Percentiles rank a stretch among this genome's conserved stretches.
These are phyloP conservation scores for Smutsia gigantea DNA, from an alignment of 2,797 vertebrate genomes.

Conservation along the genomic window DNA sequence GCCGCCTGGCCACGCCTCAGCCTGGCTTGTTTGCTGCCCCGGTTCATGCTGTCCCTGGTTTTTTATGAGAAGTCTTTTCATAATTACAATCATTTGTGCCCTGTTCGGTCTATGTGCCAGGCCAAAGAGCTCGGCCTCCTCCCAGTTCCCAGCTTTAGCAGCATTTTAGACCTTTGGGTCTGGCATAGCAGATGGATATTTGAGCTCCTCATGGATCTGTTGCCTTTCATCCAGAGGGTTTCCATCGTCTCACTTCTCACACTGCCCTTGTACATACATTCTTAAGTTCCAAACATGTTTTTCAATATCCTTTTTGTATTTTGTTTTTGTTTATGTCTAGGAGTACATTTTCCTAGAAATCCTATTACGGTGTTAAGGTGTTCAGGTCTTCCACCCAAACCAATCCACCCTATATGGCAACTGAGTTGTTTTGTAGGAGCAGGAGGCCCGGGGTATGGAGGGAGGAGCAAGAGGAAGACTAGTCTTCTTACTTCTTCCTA, in stretches of 20 bases:
- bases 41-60: neutral
- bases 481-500: neutral
- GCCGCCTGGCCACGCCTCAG: neutral
- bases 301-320: neutral
- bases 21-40: neutral
- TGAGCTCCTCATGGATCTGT: neutral
- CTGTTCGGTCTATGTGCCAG: neutral
- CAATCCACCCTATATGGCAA: neutral
- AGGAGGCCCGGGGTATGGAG: neutral
- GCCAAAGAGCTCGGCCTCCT: neutral
- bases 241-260: neutral
- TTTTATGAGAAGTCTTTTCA: slow-evolving; percentile 34
- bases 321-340: neutral
- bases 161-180: neutral
- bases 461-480: neutral
- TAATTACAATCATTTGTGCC: slow-evolving; percentile 37
- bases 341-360: neutral
- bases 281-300: neutral
- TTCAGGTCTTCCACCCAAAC: neutral
- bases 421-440: neutral
- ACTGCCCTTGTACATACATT: neutral
- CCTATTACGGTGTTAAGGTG: neutral
- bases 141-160: neutral
- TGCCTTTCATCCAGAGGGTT: neutral
- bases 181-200: neutral